A percentile compares a stretch with the other conserved stretches of the same genome.
phyloP scores from a whole-genome alignment of 2,113 vertebrate species.

The Syngnathus scovelli region DNA sequence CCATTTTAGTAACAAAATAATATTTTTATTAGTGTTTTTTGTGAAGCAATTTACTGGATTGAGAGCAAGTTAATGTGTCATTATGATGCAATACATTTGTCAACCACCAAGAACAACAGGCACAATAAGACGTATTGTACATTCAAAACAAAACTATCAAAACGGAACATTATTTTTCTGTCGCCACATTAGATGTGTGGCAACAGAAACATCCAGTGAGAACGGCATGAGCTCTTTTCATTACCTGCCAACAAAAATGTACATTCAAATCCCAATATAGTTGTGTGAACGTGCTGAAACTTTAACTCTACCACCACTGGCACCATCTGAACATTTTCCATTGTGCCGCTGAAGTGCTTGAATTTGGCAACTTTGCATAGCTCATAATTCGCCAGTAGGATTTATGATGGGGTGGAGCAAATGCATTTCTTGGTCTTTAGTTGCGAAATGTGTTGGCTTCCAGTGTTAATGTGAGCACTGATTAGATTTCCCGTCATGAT shows the following conservation, averaged over 20 bases:
- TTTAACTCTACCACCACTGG: neutral
- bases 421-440: slow-evolving; percentile 30
- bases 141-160: neutral
- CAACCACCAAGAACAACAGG: too few relatives aligned
- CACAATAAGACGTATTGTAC: neutral
- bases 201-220: neutral
- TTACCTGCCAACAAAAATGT: neutral
- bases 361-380: slow-evolving; percentile 7
- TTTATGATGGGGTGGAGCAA: slow-evolving; percentile 36
- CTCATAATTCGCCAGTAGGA: slow-evolving; percentile 20
- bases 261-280: neutral
- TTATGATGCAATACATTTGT: neutral
- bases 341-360: neutral
- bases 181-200: neutral
- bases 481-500: slow-evolving; percentile 16
- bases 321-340: neutral
- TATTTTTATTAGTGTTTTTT: neutral
- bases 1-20: neutral
- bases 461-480: neutral
- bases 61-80: neutral
- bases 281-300: neutral
- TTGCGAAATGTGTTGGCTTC: slow-evolving; percentile 36
- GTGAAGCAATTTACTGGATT: neutral
- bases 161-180: neutral
- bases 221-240: neutral